Evolutionary conservation across 2,888 invertebrate species (phyloP).

Genomic region (Mimumesa dahlbomi): DNA sequence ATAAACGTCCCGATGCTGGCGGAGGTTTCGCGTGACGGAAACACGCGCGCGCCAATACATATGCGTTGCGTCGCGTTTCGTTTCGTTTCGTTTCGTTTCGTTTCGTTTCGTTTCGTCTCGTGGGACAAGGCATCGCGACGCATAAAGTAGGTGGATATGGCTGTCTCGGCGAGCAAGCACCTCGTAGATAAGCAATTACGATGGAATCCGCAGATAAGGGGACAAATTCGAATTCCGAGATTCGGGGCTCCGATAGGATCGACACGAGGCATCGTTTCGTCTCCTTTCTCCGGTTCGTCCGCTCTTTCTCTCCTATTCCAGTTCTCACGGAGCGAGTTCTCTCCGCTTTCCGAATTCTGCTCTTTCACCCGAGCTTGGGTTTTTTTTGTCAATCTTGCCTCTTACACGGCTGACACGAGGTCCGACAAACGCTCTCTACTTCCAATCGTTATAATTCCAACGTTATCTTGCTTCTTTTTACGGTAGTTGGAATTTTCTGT

Average conservation of each 20-base stretch:
- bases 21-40: slow-evolving; percentile 58
- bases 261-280: slow-evolving; percentile 62
- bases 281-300: slow-evolving; percentile 2
- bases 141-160: slow-evolving; percentile 63
- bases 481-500: too few relatives aligned
- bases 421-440: too few relatives aligned
- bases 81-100: too few relatives aligned
- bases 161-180: slow-evolving; percentile 54
- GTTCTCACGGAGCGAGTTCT: not conserved
- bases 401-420: too few relatives aligned
- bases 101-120: slow-evolving; percentile 33
- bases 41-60: slow-evolving; percentile 44
- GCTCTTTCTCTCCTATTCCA: not conserved
- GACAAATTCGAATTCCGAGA: slow-evolving; percentile 75
- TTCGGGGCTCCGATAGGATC: slow-evolving; percentile 71
- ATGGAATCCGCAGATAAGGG: slow-evolving; percentile 75
- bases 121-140: slow-evolving; percentile 44
- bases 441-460: too few relatives aligned
- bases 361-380: too few relatives aligned
- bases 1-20: slow-evolving; percentile 48
- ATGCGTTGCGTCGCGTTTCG: too few relatives aligned
- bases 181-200: slow-evolving; percentile 77
- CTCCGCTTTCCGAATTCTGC: too few relatives aligned
- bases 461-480: too few relatives aligned
- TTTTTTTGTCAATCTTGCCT: too few relatives aligned